Base-by-base conservation (phyloP, 1,140 invertebrate species). In the Mesaphorura yosii region DNA sequence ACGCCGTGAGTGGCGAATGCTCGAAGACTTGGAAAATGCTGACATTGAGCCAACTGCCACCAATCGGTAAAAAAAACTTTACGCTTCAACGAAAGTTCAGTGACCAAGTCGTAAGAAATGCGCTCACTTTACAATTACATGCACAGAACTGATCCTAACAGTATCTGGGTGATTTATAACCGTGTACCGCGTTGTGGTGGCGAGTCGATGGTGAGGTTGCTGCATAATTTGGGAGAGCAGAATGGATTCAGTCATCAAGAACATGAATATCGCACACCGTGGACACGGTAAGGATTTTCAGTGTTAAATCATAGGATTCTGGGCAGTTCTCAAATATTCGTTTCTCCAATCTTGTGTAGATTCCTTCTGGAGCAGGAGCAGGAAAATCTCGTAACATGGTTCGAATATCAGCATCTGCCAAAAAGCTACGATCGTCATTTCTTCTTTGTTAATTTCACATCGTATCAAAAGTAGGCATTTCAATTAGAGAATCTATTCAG, bases 371-470 rank as follows among this genome's bases (percentile, higher is more conserved):
- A 61, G 10, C 55, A 66, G 46, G 66, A 67, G 41, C 65, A 67
- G 44, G 55, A 63, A 17, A 67, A 61, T 51, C 45, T 67, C 27
- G 66, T 66, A 15, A 64, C 59, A 2, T 67, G 66, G 66, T 67
- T 66, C 44, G 65, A 67, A 44, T 67, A 66, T 48, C 65, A 67
- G 39, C 64, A 66, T 51, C 58, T 65, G 41, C 64, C 66, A 4
- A 65, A 62, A 41, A 66, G 61, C 40, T 67, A 67, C 58, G 79
- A 83, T 61, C 70, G 75, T 5, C 75, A 78, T 59, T 68, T 81
- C 1, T 75, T 76, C 60, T 82, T 81, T 63, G 66, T 80, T 3
- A 81, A 82, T 68, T 83, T 83, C 65, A 75, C 75, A 2, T 61
- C 44, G 10, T 64, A 53, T 60, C 60, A 59, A 52, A 55, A 57